Base-by-base conservation (phyloP, 2,797 vertebrate genomes). In the Crenuchus spilurus region DNA sequence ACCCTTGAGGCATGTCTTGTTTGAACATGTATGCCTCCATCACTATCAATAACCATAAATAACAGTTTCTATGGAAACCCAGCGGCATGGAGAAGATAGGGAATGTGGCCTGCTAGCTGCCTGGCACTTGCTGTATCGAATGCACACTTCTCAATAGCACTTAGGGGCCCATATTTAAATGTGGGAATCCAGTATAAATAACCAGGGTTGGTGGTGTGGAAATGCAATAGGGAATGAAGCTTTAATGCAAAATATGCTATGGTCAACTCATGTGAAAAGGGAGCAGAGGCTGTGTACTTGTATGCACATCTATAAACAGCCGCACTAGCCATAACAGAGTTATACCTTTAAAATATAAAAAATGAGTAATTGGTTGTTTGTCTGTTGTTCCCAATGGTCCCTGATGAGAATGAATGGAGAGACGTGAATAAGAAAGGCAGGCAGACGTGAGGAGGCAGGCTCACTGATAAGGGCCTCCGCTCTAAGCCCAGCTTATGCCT, bases 321-420 rank as follows among this genome's bases (percentile, higher is more conserved):
- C 54, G 2, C 14, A 77, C 84, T 71, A 78, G 65, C 67, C 79
- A 77, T 82, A 78, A 87, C 82, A 70, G 62, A 18, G 83, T 80
- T 79, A 28, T 48, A 79, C 76, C 78, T 55, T 55, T 72, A 77
- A 61, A 81, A 82, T 82, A 81, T 82, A 76, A 80, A 77, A n/a
- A n/a, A n/a, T n/a, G 67, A 82, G 78, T 87, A 89, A 89, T 87
- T 88, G 84, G 79, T 82, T 82, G 84, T 82, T 84, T 85, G 88
- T 84, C 73, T 75, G 69, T 78, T 67, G 54, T 64, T 51, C 81
- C 51, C 63, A 83, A 80, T 70, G 30, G 65, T 44, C 65, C 65
- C 55, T 79, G 67, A 76, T 81, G 63, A 57, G 72, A 82, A 87
- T 84, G 80, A 87, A 85, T 67, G 49, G 74, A 74, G 64, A 67